Evolutionary conservation across 2,113 vertebrate species (phyloP), one percentile per base, ranked within the genome.

Genomic region (Rhipidura dahli): DNA sequence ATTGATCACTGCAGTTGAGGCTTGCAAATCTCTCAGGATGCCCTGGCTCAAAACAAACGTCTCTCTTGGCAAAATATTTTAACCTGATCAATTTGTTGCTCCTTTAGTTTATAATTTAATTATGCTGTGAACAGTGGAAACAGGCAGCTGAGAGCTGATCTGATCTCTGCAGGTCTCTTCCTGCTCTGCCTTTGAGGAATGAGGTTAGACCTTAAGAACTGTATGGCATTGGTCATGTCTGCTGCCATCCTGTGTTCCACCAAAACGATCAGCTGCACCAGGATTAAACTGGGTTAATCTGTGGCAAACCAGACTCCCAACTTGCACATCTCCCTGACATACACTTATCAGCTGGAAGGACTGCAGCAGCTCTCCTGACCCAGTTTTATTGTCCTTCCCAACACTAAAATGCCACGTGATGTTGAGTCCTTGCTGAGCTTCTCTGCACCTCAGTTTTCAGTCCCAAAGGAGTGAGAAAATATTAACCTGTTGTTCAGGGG

Each of bases 301-400:
- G 40, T 47, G 42, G 18, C n/a, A 31, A 61, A 5, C 6, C 30
- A 42, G 15, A 10, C 21, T 68, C 35, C 53, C 50, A 30, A 6
- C 0, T 1, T n/a, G 33, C 10, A 9, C 22, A 9, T n/a, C 12
- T 57, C 31, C 5, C 4, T 44, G 26, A 15, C 0, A 0, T 8
- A 5, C 35, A 13, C 14, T 75, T 40, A 18, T 51, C 26, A 56
- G 9, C 35, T 37, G 18, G 14, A 50, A 80, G 33, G 13, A 22
- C 49, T 22, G n/a, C 37, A 51, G 0, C 5, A 56, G 21, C 23
- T 85, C 28, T 57, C 17, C 56, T 78, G 31, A 6, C 31, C 89
- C 26, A 2, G 17, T 60, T 31, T 86, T 81, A 8, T 47, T 72
- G 13, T 49, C 39, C 66, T 31, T 54, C 70, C 59, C 54, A 68